phyloP scores from a whole-genome alignment of 30 jellyfish, hydroid and myxozoan species.

The Pelagia noctiluca region DNA sequence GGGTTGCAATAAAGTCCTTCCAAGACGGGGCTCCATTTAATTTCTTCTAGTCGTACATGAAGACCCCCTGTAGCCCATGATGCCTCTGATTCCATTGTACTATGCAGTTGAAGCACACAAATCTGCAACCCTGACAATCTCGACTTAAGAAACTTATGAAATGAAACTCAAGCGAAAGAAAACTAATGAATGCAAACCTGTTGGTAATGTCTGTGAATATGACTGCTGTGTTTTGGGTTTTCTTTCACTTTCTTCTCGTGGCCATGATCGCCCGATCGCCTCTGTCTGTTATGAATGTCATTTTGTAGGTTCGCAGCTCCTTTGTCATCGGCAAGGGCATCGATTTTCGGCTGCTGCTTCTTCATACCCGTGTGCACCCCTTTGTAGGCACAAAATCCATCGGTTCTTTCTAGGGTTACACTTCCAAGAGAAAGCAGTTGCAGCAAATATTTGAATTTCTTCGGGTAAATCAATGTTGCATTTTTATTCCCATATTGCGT shows the following conservation, averaged over 20 bases:
- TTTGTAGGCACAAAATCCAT: slow-evolving; percentile 52
- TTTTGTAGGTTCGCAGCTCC: not conserved
- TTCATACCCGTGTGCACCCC: slow-evolving; percentile 54
- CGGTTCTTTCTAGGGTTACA: slow-evolving; percentile 65
- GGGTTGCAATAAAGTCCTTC: not conserved
- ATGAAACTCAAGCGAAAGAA: not conserved
- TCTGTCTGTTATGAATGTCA: not conserved
- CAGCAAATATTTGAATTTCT: slow-evolving; percentile 31
- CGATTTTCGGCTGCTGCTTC: slow-evolving; percentile 14
- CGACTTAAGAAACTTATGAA: not conserved
- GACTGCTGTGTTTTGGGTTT: slow-evolving; percentile 20
- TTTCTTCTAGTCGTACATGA: too few species aligned
- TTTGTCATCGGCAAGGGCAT: slow-evolving; percentile 7
- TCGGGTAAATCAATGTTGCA: slow-evolving; percentile 19
- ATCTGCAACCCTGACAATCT: not conserved
- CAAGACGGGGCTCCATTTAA: not conserved
- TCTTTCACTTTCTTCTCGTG: slow-evolving; percentile 14
- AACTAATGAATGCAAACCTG: slow-evolving; percentile 1
- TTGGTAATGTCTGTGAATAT: slow-evolving; percentile 16
- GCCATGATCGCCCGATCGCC: slow-evolving; percentile 61
- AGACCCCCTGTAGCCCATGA: too few species aligned
- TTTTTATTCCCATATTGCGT: slow-evolving; percentile 57
- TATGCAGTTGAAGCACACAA: not conserved
- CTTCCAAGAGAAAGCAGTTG: slow-evolving; percentile 63
- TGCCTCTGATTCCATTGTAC: not conserved